Base-by-base conservation (phyloP, 2,888 invertebrate species). In the Thera obeliscata region DNA sequence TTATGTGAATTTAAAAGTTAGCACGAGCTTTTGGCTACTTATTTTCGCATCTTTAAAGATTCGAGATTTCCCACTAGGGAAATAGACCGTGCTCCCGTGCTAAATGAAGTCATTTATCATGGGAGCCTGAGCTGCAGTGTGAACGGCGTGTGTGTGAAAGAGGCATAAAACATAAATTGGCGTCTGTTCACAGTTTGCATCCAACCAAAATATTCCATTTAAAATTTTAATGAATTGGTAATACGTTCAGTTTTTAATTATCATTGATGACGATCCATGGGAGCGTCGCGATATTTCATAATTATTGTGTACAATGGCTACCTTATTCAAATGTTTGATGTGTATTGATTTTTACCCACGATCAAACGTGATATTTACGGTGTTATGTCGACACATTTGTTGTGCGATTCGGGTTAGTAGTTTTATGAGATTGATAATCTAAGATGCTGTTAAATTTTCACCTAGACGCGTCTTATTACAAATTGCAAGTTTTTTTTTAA, bases 211-310 rank as follows among this genome's bases (percentile, higher is more conserved):
- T 76, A 76, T 77, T 76, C 61, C 66, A 71, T 76, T 76, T 76
- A 58, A 78, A 75, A 76, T 78, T 76, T 78, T 77, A 78, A 80
- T 82, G 71, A 78, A 75, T 77, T 66, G 69, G 63, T 67, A 59
- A 69, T 71, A 69, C 64, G 69, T 67, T 69, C 57, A 74, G 78
- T 62, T 76, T 80, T 77, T 74, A 76, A 80, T 80, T 76, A 78
- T 73, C 68, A 58, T 46, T 46, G 59, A 55, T 46, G 57, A 55
- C 54, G 55, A 52, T 58, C 43, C 12, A 62, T 54, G 33, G 52
- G 43, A 48, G 6, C 38, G 6, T 50, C 46, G 50, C 48, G 36
- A 61, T 66, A 57, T 59, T 67, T 57, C 38, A 52, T 33, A 54
- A 52, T 52, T 41, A 52, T 60, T 60, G 38, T 12, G 12, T 57